Base-by-base conservation (phyloP, 2,888 invertebrate genomes). In the Amphipoea lucens region DNA sequence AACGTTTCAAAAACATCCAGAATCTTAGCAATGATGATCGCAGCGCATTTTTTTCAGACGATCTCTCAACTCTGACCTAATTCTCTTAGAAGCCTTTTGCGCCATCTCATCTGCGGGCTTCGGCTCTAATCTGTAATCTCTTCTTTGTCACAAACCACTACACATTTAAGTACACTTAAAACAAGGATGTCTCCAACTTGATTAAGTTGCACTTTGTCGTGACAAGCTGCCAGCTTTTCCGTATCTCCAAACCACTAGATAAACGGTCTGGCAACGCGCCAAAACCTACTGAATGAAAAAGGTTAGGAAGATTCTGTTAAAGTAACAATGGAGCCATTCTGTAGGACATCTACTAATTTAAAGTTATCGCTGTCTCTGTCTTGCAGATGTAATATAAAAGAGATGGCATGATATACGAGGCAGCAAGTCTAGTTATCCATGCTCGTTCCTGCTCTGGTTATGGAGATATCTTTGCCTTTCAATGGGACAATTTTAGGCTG, bases 221-320 rank as follows among this genome's bases (percentile, higher is more conserved):
- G 74, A 75, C 54, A 67, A 67, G 75, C 67, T 86, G 66, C 48
- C 86, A 74, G 48, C 74, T 63, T 48, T 23, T 29, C 48, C 75
- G 23, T 74, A 54, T 74, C 74, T 80, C 17, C 62, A 74, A 67
- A 86, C 70, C 85, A 74, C 75, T 82, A 57, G 82, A 74, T 82
- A 67, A 83, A 74, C 70, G 36, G n/a, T 36, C 40, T 81, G 82
- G 86, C 82, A 63, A 57, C 36, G 0, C 0, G 65, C 82, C 82
- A 82, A 51, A 14, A 48, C 14, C n/a, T n/a, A 36, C 60, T 57
- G 6, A 23, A 42, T 51, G 54, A 67, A 74, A 79, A 75, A 51
- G 14, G 12, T 70, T 84, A 20, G 36, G 48, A 20, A 45, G 20
- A 45, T 67, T 14, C 9, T 80, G 48, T 78, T n/a, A 45, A 57